Evolutionary conservation across 2,113 vertebrate genomes (phyloP), one percentile per base, ranked within the genome.

Genomic region (Callithrix jacchus): DNA sequence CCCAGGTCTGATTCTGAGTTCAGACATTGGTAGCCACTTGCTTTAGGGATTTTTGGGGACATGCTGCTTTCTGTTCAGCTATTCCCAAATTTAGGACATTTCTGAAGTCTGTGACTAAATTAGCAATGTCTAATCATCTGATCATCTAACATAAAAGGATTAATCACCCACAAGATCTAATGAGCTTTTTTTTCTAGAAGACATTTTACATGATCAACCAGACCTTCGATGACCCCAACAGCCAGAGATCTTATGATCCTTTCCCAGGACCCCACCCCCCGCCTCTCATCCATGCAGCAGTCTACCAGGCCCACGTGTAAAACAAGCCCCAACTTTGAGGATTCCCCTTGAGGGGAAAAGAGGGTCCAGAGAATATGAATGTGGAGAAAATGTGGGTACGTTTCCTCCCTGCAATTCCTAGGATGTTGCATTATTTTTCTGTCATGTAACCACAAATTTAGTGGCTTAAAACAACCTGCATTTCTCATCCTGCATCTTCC

Each of bases 201-300:
- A 2, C 7, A 9, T 45, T 76, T 17, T 4, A 4, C 0, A 3
- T 1, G 21, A 54, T 56, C 37, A 5, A 35, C 1, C 11, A 71
- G 84, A 64, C 49, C 47, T 90, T 27, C 10, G 5, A 1, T 52
- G 54, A 81, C 20, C 4, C 45, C 25, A 66, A 52, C 14, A 20
- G 1, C 9, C 17, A 47, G 49, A 30, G 25, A 3, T 17, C 20
- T 70, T 6, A 14, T 93, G 40, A 91, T 30, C 16, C 23, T 54
- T 49, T 64, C 8, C 14, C 25, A 25, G 8, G 0, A 3, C 11
- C 30, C 3, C 7, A 2, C 21, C 27, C 9, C 4, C 47, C 3
- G 12, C 9, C n/a, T 32, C 25, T 14, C 30, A 66, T 4, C 47
- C 4, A 4, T 0, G 16, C 10, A 12, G 20, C n/a, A 4, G 16